Conservation (phyloP, 2,888 invertebrate species). For the Sialis fuliginosa region DNA sequence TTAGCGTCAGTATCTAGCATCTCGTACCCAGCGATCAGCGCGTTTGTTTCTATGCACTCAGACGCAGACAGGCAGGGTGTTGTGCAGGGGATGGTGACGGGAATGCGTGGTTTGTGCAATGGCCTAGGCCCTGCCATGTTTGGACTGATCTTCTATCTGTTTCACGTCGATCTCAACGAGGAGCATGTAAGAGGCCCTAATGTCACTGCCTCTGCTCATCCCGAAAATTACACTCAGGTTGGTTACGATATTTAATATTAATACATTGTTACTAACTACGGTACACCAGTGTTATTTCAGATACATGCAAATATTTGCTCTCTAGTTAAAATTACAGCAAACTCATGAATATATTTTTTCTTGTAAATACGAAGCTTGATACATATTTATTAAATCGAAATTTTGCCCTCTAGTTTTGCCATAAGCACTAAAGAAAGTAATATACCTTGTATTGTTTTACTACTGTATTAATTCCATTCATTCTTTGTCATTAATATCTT, state of each 20-base stretch:
- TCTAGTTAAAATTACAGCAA: too few relatives aligned
- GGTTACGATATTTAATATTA: not conserved
- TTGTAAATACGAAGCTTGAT: not conserved
- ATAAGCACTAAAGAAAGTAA: too few relatives aligned
- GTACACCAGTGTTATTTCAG: too few relatives aligned
- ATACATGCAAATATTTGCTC: too few relatives aligned
- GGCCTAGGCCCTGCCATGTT: constrained; percentile 97
- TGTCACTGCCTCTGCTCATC: constrained; percentile 18
- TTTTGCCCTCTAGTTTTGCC: too few relatives aligned
- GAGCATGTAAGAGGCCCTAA: constrained; percentile 31
- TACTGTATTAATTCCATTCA: too few relatives aligned
- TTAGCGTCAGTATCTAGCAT: constrained; percentile 91
- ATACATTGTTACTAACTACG: too few relatives aligned
- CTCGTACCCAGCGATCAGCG: constrained; percentile 97
- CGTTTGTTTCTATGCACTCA: constrained; percentile 94
- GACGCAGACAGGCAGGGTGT: constrained; percentile 94
- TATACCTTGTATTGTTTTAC: too few relatives aligned
- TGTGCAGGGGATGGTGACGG: constrained; percentile 96
- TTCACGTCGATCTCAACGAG: constrained; percentile 91
- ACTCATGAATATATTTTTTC: not conserved
- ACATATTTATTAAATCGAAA: too few relatives aligned
- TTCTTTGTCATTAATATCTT: too few relatives aligned
- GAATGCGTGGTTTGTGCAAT: constrained; percentile 94
- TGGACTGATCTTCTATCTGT: constrained; percentile 95
- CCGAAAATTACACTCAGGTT: constrained; percentile 33